Evolutionary conservation across 1,140 invertebrate genomes (phyloP).

Genomic region (Hestina assimilis): DNA sequence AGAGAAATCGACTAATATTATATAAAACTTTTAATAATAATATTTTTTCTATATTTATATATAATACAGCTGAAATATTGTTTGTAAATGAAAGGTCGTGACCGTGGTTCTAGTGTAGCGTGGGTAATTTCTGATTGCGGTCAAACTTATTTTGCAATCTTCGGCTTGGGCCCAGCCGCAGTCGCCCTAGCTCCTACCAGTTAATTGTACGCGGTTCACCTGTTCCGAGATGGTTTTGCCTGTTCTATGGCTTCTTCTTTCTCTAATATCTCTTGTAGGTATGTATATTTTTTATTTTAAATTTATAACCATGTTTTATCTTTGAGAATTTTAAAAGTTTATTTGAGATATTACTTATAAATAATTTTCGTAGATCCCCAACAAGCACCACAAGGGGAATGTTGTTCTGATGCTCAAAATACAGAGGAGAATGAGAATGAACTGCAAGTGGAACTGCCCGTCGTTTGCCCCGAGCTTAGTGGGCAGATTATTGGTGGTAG

Average conservation of each 20-base stretch:
- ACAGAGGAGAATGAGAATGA: constrained; percentile 32
- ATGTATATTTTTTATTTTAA: constrained; percentile 24
- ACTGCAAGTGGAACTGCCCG: constrained; percentile 47
- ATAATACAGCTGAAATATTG: constrained; percentile 1
- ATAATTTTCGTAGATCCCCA: constrained; percentile 50
- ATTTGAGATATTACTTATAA: neutral
- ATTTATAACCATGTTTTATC: neutral
- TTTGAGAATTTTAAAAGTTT: neutral
- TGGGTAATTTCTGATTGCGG: constrained; percentile 55
- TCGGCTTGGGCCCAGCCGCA: constrained; percentile 36
- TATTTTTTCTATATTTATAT: too few species aligned
- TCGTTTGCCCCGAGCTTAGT: constrained; percentile 60
- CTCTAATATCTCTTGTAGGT: constrained; percentile 33
- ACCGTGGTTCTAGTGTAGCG: constrained; percentile 40
- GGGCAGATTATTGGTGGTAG: constrained; percentile 70
- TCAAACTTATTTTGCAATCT: constrained; percentile 41
- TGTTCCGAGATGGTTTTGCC: constrained; percentile 32
- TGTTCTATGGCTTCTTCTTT: constrained; percentile 29
- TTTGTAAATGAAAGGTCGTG: constrained; percentile 30
- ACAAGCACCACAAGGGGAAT: constrained; percentile 49
- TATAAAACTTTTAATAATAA: too few species aligned
- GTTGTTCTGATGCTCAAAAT: constrained; percentile 28
- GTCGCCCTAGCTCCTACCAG: constrained; percentile 24
- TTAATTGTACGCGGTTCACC: constrained; percentile 26
- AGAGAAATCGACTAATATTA: too few species aligned